A percentile compares a stretch with the other conserved stretches of the same genome.
Evolutionary conservation across 2,113 vertebrate genomes (phyloP).

Genomic region (Nibea coibor): DNA sequence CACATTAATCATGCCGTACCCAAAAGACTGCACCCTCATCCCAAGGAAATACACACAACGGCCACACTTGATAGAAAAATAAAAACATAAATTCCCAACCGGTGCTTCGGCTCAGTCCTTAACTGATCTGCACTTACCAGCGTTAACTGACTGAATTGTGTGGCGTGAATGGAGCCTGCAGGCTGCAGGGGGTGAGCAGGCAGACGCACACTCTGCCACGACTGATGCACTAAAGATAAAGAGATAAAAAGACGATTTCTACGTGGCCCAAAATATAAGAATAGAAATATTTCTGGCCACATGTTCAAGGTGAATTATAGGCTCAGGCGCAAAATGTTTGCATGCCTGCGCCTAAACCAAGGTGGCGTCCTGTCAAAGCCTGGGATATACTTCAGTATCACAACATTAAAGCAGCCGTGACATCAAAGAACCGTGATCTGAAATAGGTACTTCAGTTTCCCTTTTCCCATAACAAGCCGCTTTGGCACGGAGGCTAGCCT

Average conservation of each 20-base stretch:
- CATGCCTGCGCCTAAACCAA: background rate
- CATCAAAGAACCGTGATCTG: conserved; percentile 18
- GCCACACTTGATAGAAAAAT: conserved; percentile 39
- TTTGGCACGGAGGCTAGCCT: conserved; percentile 36
- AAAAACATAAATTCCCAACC: conserved; percentile 39
- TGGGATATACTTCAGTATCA: background rate
- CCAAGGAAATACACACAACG: conserved; percentile 23
- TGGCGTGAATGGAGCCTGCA: conserved; percentile 17
- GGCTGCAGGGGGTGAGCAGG: background rate
- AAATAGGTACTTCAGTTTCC: conserved; percentile 28
- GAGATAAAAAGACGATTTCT: background rate
- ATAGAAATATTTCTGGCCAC: background rate
- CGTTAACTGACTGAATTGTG: background rate
- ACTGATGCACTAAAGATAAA: background rate
- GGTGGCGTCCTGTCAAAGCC: background rate
- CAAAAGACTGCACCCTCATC: conserved; percentile 70
- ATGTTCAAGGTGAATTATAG: background rate
- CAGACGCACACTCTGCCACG: background rate
- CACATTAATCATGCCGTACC: conserved; percentile 74
- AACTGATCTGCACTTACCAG: conserved; percentile 4
- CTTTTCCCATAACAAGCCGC: conserved; percentile 18
- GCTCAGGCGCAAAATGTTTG: background rate
- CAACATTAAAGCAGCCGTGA: conserved; percentile 2
- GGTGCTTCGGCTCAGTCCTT: conserved; percentile 10
- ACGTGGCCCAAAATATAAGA: background rate